Conservation (phyloP, 1,140 invertebrate species). For the Drosophila bifasciata region DNA sequence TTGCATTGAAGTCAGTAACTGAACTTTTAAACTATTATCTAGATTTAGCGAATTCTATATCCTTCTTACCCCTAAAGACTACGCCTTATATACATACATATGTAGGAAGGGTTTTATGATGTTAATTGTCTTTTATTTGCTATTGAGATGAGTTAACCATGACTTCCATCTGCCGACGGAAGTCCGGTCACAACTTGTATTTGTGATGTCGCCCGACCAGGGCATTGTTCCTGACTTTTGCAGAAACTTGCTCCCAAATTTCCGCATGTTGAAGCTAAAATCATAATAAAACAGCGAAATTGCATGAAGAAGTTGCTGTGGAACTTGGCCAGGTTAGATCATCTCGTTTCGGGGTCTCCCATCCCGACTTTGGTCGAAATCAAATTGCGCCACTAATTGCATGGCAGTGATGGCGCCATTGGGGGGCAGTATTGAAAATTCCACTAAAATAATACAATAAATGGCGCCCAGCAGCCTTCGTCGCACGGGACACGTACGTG, state of each 20-base stretch:
- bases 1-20: not conserved
- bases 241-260: conserved; percentile 54
- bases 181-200: conserved; percentile 54
- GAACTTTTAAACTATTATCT: not conserved
- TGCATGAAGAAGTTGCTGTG: conserved; percentile 34
- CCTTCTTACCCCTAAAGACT: too few species aligned
- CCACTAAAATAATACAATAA: conserved; percentile 50
- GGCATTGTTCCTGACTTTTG: conserved; percentile 39
- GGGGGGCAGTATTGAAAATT: conserved; percentile 54
- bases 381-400: conserved; percentile 71
- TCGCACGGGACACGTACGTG: conserved; percentile 53
- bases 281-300: conserved; percentile 50
- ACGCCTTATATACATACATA: too few species aligned
- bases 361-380: conserved; percentile 31
- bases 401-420: conserved; percentile 52
- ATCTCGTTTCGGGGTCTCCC: conserved; percentile 23
- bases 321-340: conserved; percentile 65
- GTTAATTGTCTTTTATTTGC: too few species aligned
- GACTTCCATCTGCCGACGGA: conserved; percentile 30
- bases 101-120: too few species aligned
- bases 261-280: conserved; percentile 27
- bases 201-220: conserved; percentile 65
- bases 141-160: conserved; percentile 26
- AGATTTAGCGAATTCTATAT: too few species aligned
- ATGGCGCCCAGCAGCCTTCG: conserved; percentile 52